Evolutionary conservation across 2,797 vertebrate species (phyloP).

Genomic region (Adelosebastes latens): DNA sequence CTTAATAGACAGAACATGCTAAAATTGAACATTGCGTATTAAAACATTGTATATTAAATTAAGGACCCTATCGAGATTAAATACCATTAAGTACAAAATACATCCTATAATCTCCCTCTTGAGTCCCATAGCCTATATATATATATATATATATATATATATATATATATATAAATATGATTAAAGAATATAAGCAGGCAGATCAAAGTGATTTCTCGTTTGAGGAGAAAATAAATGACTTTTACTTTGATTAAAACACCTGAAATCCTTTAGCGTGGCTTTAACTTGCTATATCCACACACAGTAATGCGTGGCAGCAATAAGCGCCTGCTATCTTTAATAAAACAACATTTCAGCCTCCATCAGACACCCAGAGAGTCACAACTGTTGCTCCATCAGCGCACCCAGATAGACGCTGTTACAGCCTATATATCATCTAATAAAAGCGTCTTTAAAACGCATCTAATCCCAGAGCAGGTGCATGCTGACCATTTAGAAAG

Average conservation of each 20-base stretch:
- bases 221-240: not conserved
- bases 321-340: not conserved
- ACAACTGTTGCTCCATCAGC: slow-evolving; percentile 74
- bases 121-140: not conserved
- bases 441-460: not conserved
- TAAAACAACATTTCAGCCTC: slow-evolving; percentile 17
- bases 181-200: not conserved
- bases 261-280: not conserved
- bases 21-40: not conserved
- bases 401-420: not conserved
- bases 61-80: not conserved
- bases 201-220: not conserved
- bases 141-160: too few relatives aligned
- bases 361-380: slow-evolving; percentile 25
- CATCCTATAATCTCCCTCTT: not conserved
- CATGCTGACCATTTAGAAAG: fast-evolving
- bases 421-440: too few relatives aligned
- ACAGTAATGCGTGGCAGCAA: not conserved
- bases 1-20: not conserved
- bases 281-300: not conserved
- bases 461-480: not conserved
- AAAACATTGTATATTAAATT: not conserved
- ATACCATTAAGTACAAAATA: not conserved
- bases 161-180: too few relatives aligned
- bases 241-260: slow-evolving; percentile 8